Percentiles rank a stretch among this genome's conserved stretches.
phyloP scores from a whole-genome alignment of 2,113 vertebrate species.

The Mirza zaza region DNA sequence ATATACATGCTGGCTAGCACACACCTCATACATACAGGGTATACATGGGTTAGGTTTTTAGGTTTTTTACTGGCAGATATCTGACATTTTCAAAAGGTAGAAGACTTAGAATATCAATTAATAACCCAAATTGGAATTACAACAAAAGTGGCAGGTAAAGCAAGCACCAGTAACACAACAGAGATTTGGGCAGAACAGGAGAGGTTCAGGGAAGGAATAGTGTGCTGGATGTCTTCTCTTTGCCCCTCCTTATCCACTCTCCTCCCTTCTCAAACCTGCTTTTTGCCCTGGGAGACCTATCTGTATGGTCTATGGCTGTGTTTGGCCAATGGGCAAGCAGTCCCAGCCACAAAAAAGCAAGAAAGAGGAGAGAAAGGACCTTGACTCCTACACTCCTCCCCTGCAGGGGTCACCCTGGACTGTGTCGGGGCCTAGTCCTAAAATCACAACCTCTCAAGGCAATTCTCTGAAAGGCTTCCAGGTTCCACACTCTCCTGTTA shows the following conservation, averaged over 20 bases:
- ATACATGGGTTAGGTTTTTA: not conserved
- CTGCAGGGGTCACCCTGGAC: not conserved
- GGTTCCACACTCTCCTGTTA: not conserved
- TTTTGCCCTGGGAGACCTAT: not conserved
- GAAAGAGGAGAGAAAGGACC: not conserved
- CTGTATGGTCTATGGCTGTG: not conserved
- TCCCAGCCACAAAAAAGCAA: not conserved
- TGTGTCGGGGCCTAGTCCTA: not conserved
- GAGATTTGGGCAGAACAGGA: not conserved
- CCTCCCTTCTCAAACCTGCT: not conserved
- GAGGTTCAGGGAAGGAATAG: not conserved
- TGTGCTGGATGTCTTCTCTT: not conserved
- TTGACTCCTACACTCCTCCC: not conserved
- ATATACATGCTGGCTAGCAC: not conserved
- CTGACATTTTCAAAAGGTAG: conserved; percentile 13
- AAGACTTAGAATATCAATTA: not conserved
- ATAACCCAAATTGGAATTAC: not conserved
- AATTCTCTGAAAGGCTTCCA: not conserved
- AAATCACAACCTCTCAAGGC: not conserved
- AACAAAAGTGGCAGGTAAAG: not conserved
- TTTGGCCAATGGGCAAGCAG: not conserved
- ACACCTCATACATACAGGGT: not conserved
- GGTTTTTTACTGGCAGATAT: not conserved
- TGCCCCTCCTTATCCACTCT: not conserved
- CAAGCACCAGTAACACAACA: not conserved